These are phyloP conservation scores for Ommatoiulus sabulosus DNA, from an alignment of 2,888 invertebrate species.

Conservation along the genomic window DNA sequence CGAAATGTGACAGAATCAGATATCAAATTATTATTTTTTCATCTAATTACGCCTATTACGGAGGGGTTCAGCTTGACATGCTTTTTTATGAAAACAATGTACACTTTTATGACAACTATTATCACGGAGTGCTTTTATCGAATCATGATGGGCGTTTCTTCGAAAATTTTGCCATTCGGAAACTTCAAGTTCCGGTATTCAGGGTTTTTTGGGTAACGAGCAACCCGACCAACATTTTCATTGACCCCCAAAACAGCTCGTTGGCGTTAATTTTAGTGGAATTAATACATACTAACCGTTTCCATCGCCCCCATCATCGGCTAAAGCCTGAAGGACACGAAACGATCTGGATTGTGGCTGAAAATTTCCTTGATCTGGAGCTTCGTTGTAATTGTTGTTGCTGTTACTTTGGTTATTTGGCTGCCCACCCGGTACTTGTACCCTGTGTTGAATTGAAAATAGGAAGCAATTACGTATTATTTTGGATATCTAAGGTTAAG, in stretches of 20 bases:
- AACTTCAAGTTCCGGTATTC: background rate
- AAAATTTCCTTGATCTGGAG: slow-evolving; percentile 12
- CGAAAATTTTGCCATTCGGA: background rate
- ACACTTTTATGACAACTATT: background rate
- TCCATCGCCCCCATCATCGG: slow-evolving; percentile 55
- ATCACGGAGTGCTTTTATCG: background rate
- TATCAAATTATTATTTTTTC: too few species aligned
- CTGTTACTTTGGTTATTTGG: slow-evolving; percentile 18
- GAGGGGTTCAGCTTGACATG: background rate
- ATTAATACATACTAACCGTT: slow-evolving; percentile 53
- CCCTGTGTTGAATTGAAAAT: background rate
- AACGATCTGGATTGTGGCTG: slow-evolving; percentile 58
- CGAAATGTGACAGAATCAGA: too few species aligned
- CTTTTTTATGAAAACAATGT: background rate
- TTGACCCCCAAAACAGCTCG: background rate
- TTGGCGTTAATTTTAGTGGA: slow-evolving; percentile 6
- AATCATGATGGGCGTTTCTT: slow-evolving; percentile 3
- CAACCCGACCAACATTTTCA: background rate
- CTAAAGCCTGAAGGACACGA: slow-evolving; percentile 59
- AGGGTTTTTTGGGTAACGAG: background rate
- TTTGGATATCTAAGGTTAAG: background rate
- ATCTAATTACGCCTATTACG: background rate
- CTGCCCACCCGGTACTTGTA: slow-evolving; percentile 12
- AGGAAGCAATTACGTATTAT: background rate
- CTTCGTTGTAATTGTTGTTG: slow-evolving; percentile 31